Base-by-base conservation (phyloP, 1,140 invertebrate genomes). In the Ceratina australensis region DNA sequence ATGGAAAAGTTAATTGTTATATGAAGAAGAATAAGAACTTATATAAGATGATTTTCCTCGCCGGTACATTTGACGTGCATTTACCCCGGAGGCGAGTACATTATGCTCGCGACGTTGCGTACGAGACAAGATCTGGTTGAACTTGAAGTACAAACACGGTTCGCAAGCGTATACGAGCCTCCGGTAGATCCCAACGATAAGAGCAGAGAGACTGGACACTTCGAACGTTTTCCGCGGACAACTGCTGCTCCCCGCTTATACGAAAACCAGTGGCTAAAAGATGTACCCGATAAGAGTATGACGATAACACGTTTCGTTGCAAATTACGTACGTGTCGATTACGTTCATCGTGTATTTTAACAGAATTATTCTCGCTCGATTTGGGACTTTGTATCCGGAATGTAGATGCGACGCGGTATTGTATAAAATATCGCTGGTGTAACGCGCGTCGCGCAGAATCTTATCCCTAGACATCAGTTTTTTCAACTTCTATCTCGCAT, bases 51-150 rank as follows among this genome's bases (percentile, higher is more conserved):
- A 42, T 42, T 50, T 28, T 26, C 42, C 50, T 49, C 33, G 57
- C 24, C 56, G 24, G 33, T 42, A 33, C 49, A 18, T 61, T 50
- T 26, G 66, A 42, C 33, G 42, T 24, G 33, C 20, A 16, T n/a
- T 10, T 18, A 54, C n/a, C 50, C 22, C 57, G 54, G 26, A 61
- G 20, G 24, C 57, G 42, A 16, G 68, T 24, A 33, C 61, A 73
- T 73, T 73, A 73, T 65, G 49, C 72, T 47, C 52, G 59, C 71
- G 33, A 42, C 33, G 33, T 73, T 73, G 47, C 71, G 71, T 64
- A 64, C 72, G 52, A 66, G 72, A 74, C 52, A 52, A 50, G 71
- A 73, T 74, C 72, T 67, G 72, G 72, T 74, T 74, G 72, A 67
- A 74, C 63, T 67, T 74, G 63, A 67, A 16, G 61, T 26, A 56